Evolutionary conservation across 2,113 vertebrate genomes (phyloP), one percentile per base, ranked within the genome.

Genomic region (Tupaia chinensis): DNA sequence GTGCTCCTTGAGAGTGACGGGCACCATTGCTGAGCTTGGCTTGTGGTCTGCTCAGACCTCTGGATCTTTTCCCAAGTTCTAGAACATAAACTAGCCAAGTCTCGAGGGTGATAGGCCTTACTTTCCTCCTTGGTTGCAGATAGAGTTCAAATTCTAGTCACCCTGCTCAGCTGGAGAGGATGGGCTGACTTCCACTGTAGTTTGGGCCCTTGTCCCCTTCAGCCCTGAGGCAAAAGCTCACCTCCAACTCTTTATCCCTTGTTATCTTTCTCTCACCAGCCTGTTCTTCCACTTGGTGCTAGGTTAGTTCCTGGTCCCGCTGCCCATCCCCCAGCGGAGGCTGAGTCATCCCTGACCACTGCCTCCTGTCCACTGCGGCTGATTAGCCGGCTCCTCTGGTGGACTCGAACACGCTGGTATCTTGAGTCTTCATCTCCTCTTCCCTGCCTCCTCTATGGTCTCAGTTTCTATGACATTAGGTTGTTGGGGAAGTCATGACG

Each of bases 311-410:
- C 32, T 4, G 13, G 58, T 60, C 78, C 84, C 9, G 13, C 6
- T 34, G 32, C 27, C 73, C 63, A 70, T 17, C 60, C 22, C 20
- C 54, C 27, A 86, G 60, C n/a, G 5, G 69, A 68, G 60, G 17
- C 87, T 66, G 82, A 84, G 56, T 93, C 89, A 78, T 23, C 65
- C 85, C 29, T 87, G 88, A 87, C 84, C 77, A 9, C 72, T 20
- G 60, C 68, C 79, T 85, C n/a, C 58, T 61, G n/a, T 29, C 86
- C 53, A 53, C 56, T 61, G 25, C 23, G 11, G 81, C 76, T 29
- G 63, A 65, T 92, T 53, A 61, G 17, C 79, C 58, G 5, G 20
- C 63, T 93, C 69, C 34, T 94, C 58, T 65, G 78, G 87, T 58
- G 27, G 78, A 81, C 73, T 74, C 78, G 66, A 53, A 86, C 20